Evolutionary conservation across 2,797 vertebrate genomes (phyloP).

Genomic region (Bovichtus diacanthus): DNA sequence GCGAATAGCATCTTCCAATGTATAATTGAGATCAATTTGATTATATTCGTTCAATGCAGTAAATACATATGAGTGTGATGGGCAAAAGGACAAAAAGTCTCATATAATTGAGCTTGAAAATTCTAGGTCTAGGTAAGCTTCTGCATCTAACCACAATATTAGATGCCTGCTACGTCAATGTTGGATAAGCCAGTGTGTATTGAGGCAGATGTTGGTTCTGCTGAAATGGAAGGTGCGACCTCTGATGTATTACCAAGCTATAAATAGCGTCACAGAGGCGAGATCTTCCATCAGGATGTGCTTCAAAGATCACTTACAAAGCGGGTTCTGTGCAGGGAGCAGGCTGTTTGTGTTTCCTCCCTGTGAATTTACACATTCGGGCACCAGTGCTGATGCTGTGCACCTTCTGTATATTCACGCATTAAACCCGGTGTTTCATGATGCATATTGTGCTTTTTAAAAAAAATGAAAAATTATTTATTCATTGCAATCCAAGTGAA

Average conservation of each 20-base stretch:
- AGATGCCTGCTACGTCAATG: slow-evolving; percentile 38
- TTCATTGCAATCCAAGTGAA: slow-evolving; percentile 20
- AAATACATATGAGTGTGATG: background rate
- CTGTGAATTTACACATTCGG: slow-evolving; percentile 45
- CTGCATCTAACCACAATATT: slow-evolving; percentile 13
- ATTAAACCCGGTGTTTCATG: slow-evolving; percentile 10
- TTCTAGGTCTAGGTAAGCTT: slow-evolving; percentile 27
- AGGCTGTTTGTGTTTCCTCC: slow-evolving; percentile 54
- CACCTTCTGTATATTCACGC: slow-evolving; percentile 20
- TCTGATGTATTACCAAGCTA: slow-evolving; percentile 82
- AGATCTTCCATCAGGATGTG: slow-evolving; percentile 78
- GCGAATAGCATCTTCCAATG: background rate
- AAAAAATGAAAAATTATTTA: too few relatives aligned
- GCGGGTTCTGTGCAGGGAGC: slow-evolving; percentile 64
- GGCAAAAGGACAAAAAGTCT: background rate
- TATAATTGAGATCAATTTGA: background rate
- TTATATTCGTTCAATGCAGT: background rate
- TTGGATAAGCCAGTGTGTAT: slow-evolving; percentile 63
- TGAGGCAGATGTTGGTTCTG: slow-evolving; percentile 79
- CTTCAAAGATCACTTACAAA: slow-evolving; percentile 79
- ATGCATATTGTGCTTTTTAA: background rate
- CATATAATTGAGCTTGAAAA: background rate
- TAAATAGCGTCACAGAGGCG: slow-evolving; percentile 79
- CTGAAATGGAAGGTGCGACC: slow-evolving; percentile 79
- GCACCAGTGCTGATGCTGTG: slow-evolving; percentile 24